Base-by-base conservation (phyloP, 35 echinoderm and acorn worm species). In the Strongylocentrotus purpuratus region DNA sequence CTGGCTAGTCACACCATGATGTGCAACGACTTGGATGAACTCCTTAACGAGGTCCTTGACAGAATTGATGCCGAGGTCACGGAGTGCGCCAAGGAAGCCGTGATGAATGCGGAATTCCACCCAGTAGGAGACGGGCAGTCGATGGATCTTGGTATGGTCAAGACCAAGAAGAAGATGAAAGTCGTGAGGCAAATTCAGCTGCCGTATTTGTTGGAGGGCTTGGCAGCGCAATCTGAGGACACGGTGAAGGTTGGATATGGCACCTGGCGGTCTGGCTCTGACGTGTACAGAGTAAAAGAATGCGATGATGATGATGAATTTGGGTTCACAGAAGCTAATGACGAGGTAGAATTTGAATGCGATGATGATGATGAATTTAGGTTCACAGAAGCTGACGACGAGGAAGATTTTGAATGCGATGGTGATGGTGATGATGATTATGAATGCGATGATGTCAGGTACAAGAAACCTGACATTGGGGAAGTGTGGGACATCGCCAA, bases 91-190 rank as follows among this genome's bases (percentile, higher is more conserved):
- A 31, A 31, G 28, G 65, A 78, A 4, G 65, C 65, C 20, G 65
- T 25, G 65, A 22, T 78, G 22, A n/a, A 78, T 78, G 28, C 65
- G 28, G 65, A 78, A 78, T 78, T 78, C 65, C 65, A 78, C 8
- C 65, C 65, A 28, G 65, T n/a, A 22, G 28, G 65, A n/a, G 65
- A 78, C 28, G 65, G 4, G 65, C 52, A 59, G 52, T 18, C 20
- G 65, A 71, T 71, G 18, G 20, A 22, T 78, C 65, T 78, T 78
- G 65, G 65, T 78, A 78, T 78, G 20, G 28, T 78, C 4, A 78
- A 78, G 65, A 78, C 28, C 65, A 78, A 78, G 65, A 78, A 78
- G 65, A 78, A 78, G 65, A n/a, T 78, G 22, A 78, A 78, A 78
- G 65, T 78, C 65, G 22, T 78, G 65, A 78, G 65, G 65, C 15